These are phyloP conservation scores for Mizuhopecten yessoensis DNA, from an alignment of 1,140 invertebrate species.

Conservation along the genomic window DNA sequence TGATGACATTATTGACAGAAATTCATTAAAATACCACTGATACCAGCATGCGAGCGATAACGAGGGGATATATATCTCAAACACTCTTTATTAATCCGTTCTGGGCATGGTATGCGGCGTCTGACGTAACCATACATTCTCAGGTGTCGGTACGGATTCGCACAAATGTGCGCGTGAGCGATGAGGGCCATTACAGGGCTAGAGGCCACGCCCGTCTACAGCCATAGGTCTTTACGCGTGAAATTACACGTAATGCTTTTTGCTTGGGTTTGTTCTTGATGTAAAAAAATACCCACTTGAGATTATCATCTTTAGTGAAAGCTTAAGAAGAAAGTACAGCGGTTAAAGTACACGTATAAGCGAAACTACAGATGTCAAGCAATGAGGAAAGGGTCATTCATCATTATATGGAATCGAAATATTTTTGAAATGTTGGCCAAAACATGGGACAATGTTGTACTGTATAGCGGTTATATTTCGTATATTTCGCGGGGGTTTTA, in stretches of 20 bases:
- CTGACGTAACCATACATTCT: conserved; percentile 13
- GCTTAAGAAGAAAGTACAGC: neutral
- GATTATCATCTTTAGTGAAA: conserved; percentile 6
- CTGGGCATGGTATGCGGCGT: neutral
- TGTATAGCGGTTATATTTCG: too few species aligned
- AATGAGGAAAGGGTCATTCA: neutral
- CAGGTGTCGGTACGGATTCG: neutral
- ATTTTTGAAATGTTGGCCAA: too few species aligned
- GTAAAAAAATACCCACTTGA: neutral
- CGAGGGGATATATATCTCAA: neutral
- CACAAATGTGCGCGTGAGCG: neutral
- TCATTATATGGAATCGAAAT: neutral
- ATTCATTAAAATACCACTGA: neutral
- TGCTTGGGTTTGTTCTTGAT: neutral
- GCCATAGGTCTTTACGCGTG: conserved; percentile 36
- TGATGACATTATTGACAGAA: neutral
- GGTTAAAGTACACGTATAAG: neutral
- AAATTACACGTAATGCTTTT: neutral
- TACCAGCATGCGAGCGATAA: neutral
- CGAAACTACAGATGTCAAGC: neutral
- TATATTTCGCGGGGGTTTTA: too few species aligned
- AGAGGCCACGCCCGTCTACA: conserved; percentile 14
- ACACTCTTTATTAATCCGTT: conserved; percentile 34
- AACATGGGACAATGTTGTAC: too few species aligned
- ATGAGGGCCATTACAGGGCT: conserved; percentile 14